phyloP scores from a whole-genome alignment of 1,140 invertebrate species.

The Drosophila setifemur region DNA sequence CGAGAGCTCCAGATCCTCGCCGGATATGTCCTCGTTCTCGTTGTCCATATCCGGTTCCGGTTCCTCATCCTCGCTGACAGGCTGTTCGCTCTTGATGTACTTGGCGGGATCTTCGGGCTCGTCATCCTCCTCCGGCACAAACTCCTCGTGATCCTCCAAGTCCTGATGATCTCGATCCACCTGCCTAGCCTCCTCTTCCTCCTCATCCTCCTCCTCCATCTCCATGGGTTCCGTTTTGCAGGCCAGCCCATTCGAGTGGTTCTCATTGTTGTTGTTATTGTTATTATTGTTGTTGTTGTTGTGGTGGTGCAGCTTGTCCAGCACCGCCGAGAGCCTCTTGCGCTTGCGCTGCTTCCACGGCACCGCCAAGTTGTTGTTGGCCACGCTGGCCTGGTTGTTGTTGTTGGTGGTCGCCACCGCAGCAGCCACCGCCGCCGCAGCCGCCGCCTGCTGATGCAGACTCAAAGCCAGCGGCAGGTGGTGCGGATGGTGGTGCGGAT shows the following conservation, averaged over 20 bases:
- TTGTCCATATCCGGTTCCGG: slow-evolving; percentile 29
- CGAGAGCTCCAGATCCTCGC: slow-evolving; percentile 70
- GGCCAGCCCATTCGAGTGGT: slow-evolving; percentile 39
- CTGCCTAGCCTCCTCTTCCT: slow-evolving; percentile 19
- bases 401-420: slow-evolving; percentile 77
- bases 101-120: slow-evolving; percentile 34
- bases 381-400: slow-evolving; percentile 85
- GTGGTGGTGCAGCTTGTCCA: slow-evolving; percentile 87
- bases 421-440: slow-evolving; percentile 61
- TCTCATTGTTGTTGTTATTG: slow-evolving; percentile 42
- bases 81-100: slow-evolving; percentile 63
- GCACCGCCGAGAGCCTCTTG: slow-evolving; percentile 89
- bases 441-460: slow-evolving; percentile 52
- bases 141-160: slow-evolving; percentile 49
- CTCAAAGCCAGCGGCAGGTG: slow-evolving; percentile 50
- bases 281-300: slow-evolving; percentile 69
- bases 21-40: slow-evolving; percentile 62
- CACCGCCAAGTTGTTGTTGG: slow-evolving; percentile 85
- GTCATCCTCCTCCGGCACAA: slow-evolving; percentile 26
- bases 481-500: slow-evolving; percentile 13
- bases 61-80: slow-evolving; percentile 64
- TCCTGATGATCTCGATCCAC: slow-evolving; percentile 39
- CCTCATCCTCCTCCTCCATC: slow-evolving; percentile 63
- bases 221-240: slow-evolving; percentile 80
- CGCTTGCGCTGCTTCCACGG: slow-evolving; percentile 86